Evolutionary conservation across 1,140 invertebrate species (phyloP).

Genomic region (Homalodisca vitripennis): DNA sequence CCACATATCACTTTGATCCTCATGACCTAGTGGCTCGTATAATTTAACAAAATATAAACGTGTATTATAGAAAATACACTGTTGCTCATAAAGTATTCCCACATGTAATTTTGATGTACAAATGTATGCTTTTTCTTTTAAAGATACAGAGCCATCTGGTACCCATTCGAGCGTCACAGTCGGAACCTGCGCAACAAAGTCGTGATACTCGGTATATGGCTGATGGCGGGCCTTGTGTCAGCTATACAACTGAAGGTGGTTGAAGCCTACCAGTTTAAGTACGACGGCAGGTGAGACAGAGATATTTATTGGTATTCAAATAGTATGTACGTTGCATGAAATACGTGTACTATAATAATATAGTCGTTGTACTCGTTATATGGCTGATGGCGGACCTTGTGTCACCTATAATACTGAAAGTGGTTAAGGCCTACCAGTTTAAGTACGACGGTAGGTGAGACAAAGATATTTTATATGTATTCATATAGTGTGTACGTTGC

Average conservation of each 20-base stretch:
- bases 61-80: too few species aligned
- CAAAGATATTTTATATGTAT: too few species aligned
- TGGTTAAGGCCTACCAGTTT: slow-evolving; percentile 45
- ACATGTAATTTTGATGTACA: too few species aligned
- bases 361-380: too few species aligned
- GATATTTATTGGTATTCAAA: too few species aligned
- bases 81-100: too few species aligned
- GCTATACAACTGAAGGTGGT: slow-evolving; percentile 51
- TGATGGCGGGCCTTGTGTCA: slow-evolving; percentile 47
- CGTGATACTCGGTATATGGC: slow-evolving; percentile 52
- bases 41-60: too few species aligned
- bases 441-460: slow-evolving; percentile 42
- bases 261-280: slow-evolving; percentile 42
- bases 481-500: too few species aligned
- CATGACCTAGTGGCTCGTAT: too few species aligned
- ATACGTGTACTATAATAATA: too few species aligned
- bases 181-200: slow-evolving; percentile 43
- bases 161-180: slow-evolving; percentile 47
- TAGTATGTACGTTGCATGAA: too few species aligned
- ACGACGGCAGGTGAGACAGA: slow-evolving; percentile 41
- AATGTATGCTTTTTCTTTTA: neutral
- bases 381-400: slow-evolving; percentile 51
- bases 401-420: slow-evolving; percentile 49
- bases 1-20: too few species aligned
- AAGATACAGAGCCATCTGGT: slow-evolving; percentile 50